Evolutionary conservation across 2,888 invertebrate genomes (phyloP).

Genomic region (Amiota mariae): DNA sequence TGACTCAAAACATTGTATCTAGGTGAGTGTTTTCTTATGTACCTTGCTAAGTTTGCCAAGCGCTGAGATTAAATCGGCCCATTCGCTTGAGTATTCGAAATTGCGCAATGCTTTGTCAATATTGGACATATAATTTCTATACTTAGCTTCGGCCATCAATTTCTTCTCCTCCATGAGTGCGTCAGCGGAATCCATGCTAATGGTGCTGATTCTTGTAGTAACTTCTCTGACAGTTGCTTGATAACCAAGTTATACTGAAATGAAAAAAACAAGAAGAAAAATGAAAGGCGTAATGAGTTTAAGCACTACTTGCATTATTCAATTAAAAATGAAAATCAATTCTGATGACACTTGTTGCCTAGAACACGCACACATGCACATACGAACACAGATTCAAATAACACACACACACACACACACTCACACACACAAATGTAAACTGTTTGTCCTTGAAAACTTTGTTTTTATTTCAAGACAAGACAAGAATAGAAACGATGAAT

Average conservation of each 20-base stretch:
- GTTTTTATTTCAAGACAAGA: neutral
- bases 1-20: too few relatives aligned
- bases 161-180: slow-evolving; percentile 81
- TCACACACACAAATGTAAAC: neutral
- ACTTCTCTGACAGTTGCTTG: too few relatives aligned
- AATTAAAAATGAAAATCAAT: neutral
- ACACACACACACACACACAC: too few relatives aligned
- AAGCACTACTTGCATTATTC: neutral
- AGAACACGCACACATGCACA: neutral
- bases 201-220: slow-evolving; percentile 14
- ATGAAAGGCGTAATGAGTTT: neutral
- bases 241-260: neutral
- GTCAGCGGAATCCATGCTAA: slow-evolving; percentile 72
- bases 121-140: slow-evolving; percentile 84
- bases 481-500: neutral
- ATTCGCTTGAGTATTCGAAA: slow-evolving; percentile 95
- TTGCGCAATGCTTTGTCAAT: slow-evolving; percentile 91
- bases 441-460: neutral
- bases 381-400: too few relatives aligned
- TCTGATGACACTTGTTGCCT: slow-evolving; percentile 7
- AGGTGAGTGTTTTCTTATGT: slow-evolving; percentile 40
- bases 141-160: slow-evolving; percentile 86
- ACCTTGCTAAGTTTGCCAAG: slow-evolving; percentile 92
- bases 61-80: slow-evolving; percentile 94
- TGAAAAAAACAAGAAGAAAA: too few relatives aligned